Conservation (phyloP, 2,113 vertebrate genomes). For the Capricornis sumatraensis region DNA sequence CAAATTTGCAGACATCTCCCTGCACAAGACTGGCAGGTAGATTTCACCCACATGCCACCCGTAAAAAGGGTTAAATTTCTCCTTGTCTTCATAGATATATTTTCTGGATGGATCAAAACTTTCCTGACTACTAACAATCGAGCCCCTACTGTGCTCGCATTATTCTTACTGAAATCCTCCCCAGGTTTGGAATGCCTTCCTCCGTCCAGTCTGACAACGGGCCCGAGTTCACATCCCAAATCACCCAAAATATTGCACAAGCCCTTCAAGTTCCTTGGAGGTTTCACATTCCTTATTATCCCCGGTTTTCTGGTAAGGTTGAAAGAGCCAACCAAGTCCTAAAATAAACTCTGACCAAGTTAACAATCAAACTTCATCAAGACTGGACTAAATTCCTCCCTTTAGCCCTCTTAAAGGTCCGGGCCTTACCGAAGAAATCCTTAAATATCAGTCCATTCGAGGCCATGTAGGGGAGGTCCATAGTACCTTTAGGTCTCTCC, state of each 20-base stretch:
- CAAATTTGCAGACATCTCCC: neutral
- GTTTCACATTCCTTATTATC: neutral
- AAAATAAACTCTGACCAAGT: neutral
- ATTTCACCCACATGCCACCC: neutral
- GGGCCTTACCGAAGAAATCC: neutral
- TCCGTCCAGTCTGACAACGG: neutral
- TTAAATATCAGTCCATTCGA: neutral
- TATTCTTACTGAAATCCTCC: neutral
- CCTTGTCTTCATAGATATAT: neutral
- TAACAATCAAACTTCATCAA: neutral
- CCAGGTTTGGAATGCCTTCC: neutral
- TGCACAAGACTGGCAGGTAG: neutral
- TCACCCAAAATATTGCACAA: neutral
- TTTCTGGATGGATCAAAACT: neutral
- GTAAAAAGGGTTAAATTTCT: neutral
- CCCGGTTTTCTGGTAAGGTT: neutral
- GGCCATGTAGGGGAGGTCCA: neutral
- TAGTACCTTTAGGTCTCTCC: neutral
- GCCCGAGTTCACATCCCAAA: neutral
- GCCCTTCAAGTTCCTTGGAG: neutral
- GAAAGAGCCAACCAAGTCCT: neutral
- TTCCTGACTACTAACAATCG: neutral
- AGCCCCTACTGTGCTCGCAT: neutral
- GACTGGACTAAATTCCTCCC: neutral
- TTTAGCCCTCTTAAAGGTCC: neutral